Percentiles rank a stretch among this genome's conserved stretches.
phyloP scores from a whole-genome alignment of 2,113 vertebrate species.

The Mesitornis unicolor region DNA sequence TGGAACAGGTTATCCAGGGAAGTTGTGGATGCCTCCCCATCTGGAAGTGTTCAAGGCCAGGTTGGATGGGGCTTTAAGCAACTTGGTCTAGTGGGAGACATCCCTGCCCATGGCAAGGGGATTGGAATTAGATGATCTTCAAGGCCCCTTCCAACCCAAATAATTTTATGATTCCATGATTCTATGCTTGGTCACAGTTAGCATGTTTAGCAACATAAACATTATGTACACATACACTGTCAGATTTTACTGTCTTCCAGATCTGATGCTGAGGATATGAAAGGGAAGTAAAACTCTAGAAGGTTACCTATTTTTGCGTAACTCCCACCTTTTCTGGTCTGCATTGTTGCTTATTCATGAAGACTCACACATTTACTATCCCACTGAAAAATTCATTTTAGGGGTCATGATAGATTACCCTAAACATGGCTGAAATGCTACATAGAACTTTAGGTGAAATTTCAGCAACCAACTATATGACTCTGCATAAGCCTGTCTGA shows the following conservation, averaged over 20 bases:
- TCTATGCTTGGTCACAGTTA: background rate
- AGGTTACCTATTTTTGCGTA: background rate
- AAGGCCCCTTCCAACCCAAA: too few species aligned
- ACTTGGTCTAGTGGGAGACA: too few species aligned
- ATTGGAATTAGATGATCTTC: too few species aligned
- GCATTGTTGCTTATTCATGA: background rate
- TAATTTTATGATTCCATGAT: too few species aligned
- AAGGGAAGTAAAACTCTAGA: background rate
- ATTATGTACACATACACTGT: background rate
- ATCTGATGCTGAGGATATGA: background rate
- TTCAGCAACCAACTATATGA: background rate
- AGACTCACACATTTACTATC: background rate
- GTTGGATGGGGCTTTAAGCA: too few species aligned
- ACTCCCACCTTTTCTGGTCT: background rate
- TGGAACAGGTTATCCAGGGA: too few species aligned
- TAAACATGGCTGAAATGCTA: background rate
- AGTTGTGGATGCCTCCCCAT: too few species aligned
- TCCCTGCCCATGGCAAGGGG: too few species aligned
- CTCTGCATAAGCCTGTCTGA: background rate
- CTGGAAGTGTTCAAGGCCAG: too few species aligned
- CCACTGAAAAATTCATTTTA: background rate
- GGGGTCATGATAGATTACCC: background rate
- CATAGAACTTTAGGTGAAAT: background rate
- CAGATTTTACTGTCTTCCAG: background rate
- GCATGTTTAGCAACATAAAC: background rate